Conservation (phyloP, 92 coral and sea anemone genomes). For the Actinostola sp. region DNA sequence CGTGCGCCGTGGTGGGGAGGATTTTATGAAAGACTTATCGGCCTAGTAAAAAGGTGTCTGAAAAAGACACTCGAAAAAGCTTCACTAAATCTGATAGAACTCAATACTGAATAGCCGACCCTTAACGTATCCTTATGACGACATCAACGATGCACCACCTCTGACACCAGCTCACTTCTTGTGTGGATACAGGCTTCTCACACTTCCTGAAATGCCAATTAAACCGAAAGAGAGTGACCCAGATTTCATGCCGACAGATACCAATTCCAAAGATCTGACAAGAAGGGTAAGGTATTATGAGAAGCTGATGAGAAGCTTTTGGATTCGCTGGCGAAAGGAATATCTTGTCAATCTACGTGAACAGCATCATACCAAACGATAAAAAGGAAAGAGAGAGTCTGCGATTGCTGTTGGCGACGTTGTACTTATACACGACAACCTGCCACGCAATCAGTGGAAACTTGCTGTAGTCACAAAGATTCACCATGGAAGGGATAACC, state of each 20-base stretch:
- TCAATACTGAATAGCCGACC: slow-evolving; percentile 35
- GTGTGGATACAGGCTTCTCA: slow-evolving; percentile 44
- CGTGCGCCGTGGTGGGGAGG: slow-evolving; percentile 56
- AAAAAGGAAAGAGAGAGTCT: background rate
- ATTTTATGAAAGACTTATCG: slow-evolving; percentile 38
- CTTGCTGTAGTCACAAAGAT: slow-evolving; percentile 2
- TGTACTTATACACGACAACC: slow-evolving; percentile 8
- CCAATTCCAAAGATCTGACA: slow-evolving; percentile 20
- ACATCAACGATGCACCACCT: slow-evolving; percentile 38
- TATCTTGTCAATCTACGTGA: slow-evolving; percentile 41
- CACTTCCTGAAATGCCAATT: slow-evolving; percentile 21
- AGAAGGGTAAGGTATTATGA: slow-evolving; percentile 33
- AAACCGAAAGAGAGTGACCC: no score
- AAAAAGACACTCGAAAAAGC: slow-evolving; percentile 6
- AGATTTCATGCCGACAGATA: background rate
- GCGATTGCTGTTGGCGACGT: background rate
- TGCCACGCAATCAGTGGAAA: slow-evolving; percentile 18
- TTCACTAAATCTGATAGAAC: slow-evolving; percentile 1
- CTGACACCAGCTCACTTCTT: slow-evolving; percentile 60
- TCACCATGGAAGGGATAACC: slow-evolving; percentile 5
- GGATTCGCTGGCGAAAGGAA: slow-evolving; percentile 36
- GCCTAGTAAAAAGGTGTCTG: slow-evolving; percentile 21
- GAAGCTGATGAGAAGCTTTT: slow-evolving; percentile 28
- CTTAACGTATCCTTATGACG: slow-evolving; percentile 25
- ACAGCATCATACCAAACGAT: slow-evolving; percentile 7